Percentiles rank a stretch among this genome's conserved stretches.
These are phyloP conservation scores for Trachelus stipa DNA, from an alignment of 2,888 invertebrate species.

Conservation along the genomic window DNA sequence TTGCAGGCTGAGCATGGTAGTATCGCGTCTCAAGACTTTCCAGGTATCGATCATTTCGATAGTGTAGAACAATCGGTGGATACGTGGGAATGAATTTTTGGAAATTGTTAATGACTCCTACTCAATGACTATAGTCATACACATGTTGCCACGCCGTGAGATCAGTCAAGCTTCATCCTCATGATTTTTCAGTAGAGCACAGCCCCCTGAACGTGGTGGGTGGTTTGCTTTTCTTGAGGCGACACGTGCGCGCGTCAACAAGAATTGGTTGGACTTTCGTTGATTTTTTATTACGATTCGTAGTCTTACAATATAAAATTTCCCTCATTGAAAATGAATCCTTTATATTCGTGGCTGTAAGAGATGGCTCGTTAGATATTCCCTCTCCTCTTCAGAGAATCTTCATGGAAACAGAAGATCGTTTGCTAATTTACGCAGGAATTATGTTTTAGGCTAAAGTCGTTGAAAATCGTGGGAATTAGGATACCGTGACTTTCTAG, in stretches of 20 bases:
- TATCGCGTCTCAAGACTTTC: neutral
- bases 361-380: too few species aligned
- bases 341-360: too few species aligned
- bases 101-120: neutral
- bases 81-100: neutral
- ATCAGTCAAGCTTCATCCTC: neutral
- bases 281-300: too few species aligned
- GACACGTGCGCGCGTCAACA: neutral
- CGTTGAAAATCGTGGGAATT: neutral
- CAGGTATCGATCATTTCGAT: neutral
- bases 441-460: neutral
- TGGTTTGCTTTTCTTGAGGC: neutral
- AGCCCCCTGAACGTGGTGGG: neutral
- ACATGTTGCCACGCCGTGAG: too few species aligned
- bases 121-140: too few species aligned
- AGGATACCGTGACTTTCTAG: neutral
- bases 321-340: too few species aligned
- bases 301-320: too few species aligned
- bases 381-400: too few species aligned
- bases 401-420: neutral
- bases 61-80: neutral
- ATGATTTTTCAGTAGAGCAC: neutral
- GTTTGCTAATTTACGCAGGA: conserved; percentile 3
- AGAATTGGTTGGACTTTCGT: neutral
- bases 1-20: neutral